phyloP scores from a whole-genome alignment of 2,888 invertebrate genomes.

The Tetheella fluctuosa region DNA sequence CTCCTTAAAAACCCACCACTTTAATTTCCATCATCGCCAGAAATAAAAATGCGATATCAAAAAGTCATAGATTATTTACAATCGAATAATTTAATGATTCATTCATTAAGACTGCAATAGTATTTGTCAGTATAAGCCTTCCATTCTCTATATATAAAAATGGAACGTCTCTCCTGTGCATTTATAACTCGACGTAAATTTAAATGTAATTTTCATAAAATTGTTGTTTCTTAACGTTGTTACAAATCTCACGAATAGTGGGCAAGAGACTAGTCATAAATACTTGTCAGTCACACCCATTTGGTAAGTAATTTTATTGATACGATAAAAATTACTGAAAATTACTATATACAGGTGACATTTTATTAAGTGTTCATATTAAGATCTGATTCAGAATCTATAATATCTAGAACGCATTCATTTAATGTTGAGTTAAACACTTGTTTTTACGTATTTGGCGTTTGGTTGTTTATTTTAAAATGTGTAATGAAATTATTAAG shows the following conservation, averaged over 20 bases:
- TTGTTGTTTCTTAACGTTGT: too few relatives aligned
- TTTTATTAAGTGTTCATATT: constrained; percentile 3
- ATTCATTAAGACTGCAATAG: too few relatives aligned
- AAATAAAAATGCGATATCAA: not conserved
- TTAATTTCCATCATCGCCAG: not conserved
- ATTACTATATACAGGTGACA: not conserved
- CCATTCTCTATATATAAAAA: too few relatives aligned
- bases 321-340: not conserved
- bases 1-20: not conserved
- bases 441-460: not conserved
- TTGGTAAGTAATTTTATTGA: not conserved
- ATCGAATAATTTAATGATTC: not conserved
- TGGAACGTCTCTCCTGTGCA: too few relatives aligned
- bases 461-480: not conserved
- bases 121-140: too few relatives aligned
- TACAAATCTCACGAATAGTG: too few relatives aligned
- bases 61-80: not conserved
- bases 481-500: not conserved
- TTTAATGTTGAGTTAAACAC: not conserved
- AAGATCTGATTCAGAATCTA: not conserved
- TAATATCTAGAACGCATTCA: not conserved
- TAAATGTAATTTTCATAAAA: too few relatives aligned
- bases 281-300: not conserved
- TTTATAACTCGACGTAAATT: too few relatives aligned
- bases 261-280: not conserved